A percentile compares a stretch with the other conserved stretches of the same genome.
Evolutionary conservation across 2,113 vertebrate species (phyloP).

Genomic region (Sturnus vulgaris): DNA sequence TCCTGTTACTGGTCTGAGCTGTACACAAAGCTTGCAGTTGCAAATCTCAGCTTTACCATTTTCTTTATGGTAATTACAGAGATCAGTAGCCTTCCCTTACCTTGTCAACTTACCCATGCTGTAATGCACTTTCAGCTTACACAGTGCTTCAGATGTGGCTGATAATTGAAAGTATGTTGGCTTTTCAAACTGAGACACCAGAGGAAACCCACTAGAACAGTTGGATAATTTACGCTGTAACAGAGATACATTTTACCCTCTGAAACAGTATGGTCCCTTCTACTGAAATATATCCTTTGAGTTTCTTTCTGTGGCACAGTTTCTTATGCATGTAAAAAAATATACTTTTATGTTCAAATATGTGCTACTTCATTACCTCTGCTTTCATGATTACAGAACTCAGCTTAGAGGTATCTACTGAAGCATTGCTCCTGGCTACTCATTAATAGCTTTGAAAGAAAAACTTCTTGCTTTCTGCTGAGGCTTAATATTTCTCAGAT

Average conservation of each 20-base stretch:
- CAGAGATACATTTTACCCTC: background rate
- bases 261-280: background rate
- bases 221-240: background rate
- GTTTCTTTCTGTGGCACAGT: fast-evolving
- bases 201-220: background rate
- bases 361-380: background rate
- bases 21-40: background rate
- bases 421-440: background rate
- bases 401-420: background rate
- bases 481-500: background rate
- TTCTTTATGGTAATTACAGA: background rate
- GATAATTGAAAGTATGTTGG: background rate
- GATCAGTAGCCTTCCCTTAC: background rate
- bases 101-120: background rate
- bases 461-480: background rate
- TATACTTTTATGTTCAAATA: background rate
- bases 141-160: background rate
- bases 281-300: background rate
- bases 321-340: background rate
- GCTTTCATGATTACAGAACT: background rate
- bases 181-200: background rate
- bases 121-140: background rate
- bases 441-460: background rate
- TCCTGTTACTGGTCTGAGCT: background rate
- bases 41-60: background rate